phyloP scores from a whole-genome alignment of 2,888 invertebrate species.

The Choreutis nemorana region DNA sequence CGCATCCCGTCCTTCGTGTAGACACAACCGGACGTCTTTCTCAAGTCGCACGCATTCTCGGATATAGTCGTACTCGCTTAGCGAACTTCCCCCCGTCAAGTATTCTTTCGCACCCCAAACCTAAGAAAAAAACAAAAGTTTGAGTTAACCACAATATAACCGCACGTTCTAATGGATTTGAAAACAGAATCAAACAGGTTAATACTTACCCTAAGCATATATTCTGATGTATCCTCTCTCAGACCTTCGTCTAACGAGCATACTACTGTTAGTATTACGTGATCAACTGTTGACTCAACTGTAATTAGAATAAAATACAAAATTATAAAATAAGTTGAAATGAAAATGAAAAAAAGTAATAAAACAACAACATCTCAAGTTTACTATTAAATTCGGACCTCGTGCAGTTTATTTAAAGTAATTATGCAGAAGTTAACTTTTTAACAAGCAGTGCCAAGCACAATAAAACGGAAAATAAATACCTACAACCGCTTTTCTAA shows the following conservation, averaged over 20 bases:
- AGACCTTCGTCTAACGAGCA: conserved; percentile 81
- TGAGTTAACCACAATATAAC: too few species aligned
- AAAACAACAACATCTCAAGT: too few species aligned
- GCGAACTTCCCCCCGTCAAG: conserved; percentile 80
- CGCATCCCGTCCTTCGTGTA: conserved; percentile 71
- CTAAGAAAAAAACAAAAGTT: conserved; percentile 42
- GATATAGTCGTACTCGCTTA: conserved; percentile 92
- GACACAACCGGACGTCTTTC: conserved; percentile 79
- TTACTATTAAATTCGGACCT: too few species aligned
- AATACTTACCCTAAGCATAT: conserved; percentile 64
- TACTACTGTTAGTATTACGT: conserved; percentile 84
- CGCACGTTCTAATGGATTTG: too few species aligned
- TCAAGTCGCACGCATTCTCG: conserved; percentile 94
- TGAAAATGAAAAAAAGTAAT: too few species aligned
- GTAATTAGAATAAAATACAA: too few species aligned
- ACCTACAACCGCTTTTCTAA: too few species aligned
- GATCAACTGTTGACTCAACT: conserved; percentile 88
- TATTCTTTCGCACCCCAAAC: conserved; percentile 92
- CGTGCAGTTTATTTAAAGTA: too few species aligned
- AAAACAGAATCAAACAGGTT: not conserved
- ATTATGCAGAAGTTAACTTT: too few species aligned
- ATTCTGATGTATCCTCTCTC: conserved; percentile 71
- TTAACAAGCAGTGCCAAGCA: too few species aligned
- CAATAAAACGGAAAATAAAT: too few species aligned
- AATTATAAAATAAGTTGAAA: too few species aligned